Evolutionary conservation across 2,888 invertebrate species (phyloP).

Genomic region (Caenorhabditis sinica): DNA sequence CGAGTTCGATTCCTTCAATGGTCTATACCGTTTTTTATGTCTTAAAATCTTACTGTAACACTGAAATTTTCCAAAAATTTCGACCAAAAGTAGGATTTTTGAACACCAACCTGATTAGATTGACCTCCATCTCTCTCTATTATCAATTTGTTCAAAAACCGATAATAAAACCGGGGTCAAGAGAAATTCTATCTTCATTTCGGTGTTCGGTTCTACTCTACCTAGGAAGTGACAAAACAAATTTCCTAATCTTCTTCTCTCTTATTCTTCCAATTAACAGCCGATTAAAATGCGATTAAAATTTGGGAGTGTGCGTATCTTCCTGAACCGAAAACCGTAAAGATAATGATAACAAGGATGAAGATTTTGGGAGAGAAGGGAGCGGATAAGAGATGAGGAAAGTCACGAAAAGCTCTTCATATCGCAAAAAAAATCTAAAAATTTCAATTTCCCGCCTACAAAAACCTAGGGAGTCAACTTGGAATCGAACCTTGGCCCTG

Average conservation of each 20-base stretch:
- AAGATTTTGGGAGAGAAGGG: background rate
- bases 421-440: background rate
- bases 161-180: no score
- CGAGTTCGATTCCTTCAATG: background rate
- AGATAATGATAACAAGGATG: background rate
- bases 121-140: no score
- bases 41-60: background rate
- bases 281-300: constrained; percentile 44
- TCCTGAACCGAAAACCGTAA: background rate
- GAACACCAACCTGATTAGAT: no score
- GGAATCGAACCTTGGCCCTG: background rate
- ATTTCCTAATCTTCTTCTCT: constrained; percentile 24
- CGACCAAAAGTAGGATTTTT: no score
- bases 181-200: constrained; percentile 1
- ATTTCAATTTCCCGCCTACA: background rate
- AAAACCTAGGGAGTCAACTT: background rate
- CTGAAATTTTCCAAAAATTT: background rate
- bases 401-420: no score
- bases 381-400: no score
- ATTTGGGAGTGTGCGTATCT: background rate
- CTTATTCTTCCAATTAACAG: constrained; percentile 34
- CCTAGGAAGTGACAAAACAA: constrained; percentile 6
- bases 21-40: background rate
- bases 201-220: background rate
- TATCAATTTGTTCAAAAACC: no score